phyloP scores from a whole-genome alignment of 2,797 vertebrate species.

The Helarctos malayanus region DNA sequence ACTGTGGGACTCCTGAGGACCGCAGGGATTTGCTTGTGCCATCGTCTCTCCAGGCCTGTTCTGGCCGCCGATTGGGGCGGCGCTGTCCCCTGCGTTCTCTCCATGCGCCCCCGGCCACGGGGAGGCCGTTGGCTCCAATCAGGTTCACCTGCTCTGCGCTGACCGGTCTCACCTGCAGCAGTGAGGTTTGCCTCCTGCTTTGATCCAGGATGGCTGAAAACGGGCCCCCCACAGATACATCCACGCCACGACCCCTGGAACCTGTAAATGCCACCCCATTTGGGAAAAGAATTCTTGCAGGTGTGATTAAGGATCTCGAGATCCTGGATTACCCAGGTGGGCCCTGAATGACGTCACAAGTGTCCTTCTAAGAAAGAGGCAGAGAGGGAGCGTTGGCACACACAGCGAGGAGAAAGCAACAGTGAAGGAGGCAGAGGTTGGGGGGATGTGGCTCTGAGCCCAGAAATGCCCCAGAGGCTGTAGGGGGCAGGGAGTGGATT shows the following conservation, averaged over 20 bases:
- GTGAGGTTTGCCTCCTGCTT: not conserved
- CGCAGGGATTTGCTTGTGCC: not conserved
- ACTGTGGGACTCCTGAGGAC: not conserved
- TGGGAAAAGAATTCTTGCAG: not conserved
- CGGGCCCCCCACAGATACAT: too few relatives aligned
- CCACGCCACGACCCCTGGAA: not conserved
- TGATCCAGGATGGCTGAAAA: not conserved
- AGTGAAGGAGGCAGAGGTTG: not conserved
- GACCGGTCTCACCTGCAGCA: not conserved
- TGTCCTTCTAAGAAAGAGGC: not conserved
- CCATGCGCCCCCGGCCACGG: too few relatives aligned
- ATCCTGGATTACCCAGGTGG: not conserved
- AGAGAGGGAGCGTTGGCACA: not conserved
- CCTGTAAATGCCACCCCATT: not conserved
- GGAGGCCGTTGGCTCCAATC: not conserved
- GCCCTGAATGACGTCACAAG: not conserved
- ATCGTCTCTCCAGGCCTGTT: not conserved
- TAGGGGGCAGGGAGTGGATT: not conserved
- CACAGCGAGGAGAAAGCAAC: not conserved
- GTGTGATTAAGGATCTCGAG: not conserved
- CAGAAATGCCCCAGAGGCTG: not conserved
- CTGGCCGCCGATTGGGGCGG: not conserved
- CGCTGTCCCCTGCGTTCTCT: not conserved
- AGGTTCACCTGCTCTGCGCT: accelerated
- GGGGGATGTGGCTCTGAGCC: not conserved